Evolutionary conservation across 2,888 invertebrate species (phyloP).

Genomic region (Steinernema carpocapsae): DNA sequence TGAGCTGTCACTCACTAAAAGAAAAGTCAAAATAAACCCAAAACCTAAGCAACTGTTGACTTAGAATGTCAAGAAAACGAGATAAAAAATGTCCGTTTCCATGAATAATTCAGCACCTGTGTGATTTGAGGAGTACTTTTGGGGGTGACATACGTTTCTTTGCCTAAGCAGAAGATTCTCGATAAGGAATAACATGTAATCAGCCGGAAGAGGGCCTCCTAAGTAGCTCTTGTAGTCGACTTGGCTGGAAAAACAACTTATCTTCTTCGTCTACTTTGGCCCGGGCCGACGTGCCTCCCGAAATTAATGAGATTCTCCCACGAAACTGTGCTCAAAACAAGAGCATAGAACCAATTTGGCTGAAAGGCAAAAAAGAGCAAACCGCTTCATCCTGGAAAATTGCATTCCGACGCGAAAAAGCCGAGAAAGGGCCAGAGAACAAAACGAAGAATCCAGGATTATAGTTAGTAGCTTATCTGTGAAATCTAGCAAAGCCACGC

Average conservation of each 20-base stretch:
- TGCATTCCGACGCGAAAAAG: neutral
- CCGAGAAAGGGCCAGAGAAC: neutral
- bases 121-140: too few species aligned
- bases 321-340: slow-evolving; percentile 16
- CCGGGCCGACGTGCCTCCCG: neutral
- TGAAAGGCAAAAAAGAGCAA: neutral
- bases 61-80: too few species aligned
- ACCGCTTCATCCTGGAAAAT: neutral
- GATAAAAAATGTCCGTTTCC: too few species aligned
- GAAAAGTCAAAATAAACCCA: neutral
- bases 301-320: neutral
- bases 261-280: too few species aligned
- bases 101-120: too few species aligned
- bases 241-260: too few species aligned
- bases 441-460: too few species aligned
- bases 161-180: too few species aligned
- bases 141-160: too few species aligned
- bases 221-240: too few species aligned
- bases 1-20: neutral
- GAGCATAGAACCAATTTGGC: neutral
- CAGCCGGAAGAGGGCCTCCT: too few species aligned
- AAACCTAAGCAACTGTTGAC: neutral
- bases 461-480: neutral
- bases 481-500: neutral
- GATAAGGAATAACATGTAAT: too few species aligned